Base-by-base conservation (phyloP, 2,113 vertebrate species). In the Calidris pugnax region DNA sequence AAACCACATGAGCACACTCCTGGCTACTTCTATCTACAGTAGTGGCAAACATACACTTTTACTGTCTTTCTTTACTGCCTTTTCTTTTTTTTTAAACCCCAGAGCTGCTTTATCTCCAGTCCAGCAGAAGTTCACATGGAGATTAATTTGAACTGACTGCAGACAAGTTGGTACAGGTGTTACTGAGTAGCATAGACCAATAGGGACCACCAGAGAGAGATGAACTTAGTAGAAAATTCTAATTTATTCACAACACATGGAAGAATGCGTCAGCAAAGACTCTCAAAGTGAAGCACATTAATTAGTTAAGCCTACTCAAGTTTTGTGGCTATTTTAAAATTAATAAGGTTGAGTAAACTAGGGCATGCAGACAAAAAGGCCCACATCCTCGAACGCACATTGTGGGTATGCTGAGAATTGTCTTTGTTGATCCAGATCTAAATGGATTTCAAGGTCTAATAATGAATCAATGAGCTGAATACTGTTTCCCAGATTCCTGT, bases 301-400 rank as follows among this genome's bases (percentile, higher is more conserved):
- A 94, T 94, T 95, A 94, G 74, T 79, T 85, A 94, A 85, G 87
- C 91, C 53, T 96, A 91, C 85, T 89, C 62, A 95, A 87, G 62
- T 90, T 83, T 79, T 97, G 93, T 94, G 93, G 87, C 74, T 91
- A 83, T 94, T 95, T 93, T 95, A 68, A 91, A 94, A 93, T 89
- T 64, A 97, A 87, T 47, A 91, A 50, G 78, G 80, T 85, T 93
- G 80, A 95, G 66, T 87, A 95, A 97, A 92, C 75, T 66, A 92
- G 84, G 74, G 48, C 92, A 91, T 45, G n/a, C 55, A 89, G 63
- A 95, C 74, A 79, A 90, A 90, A 92, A 75, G 47, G 66, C 64
- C 75, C 77, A 95, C 77, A 92, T 95, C 89, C 95, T 94, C 16
- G 7, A 79, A 93, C 95, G 69, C 66, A 53, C 19, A 11, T 19